phyloP scores from a whole-genome alignment of 2,888 invertebrate genomes.

The Pandemis corylana region DNA sequence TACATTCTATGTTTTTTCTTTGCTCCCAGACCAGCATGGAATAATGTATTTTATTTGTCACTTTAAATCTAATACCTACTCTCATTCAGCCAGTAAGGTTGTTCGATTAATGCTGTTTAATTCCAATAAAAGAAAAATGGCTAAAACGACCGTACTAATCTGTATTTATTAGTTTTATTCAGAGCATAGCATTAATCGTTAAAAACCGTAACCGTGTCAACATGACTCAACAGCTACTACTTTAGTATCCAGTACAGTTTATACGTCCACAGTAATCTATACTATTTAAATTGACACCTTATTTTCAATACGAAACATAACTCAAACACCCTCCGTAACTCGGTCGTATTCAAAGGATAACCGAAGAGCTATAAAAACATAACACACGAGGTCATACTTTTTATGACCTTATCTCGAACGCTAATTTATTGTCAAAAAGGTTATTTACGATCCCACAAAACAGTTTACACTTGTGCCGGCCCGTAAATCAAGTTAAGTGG shows the following conservation, averaged over 20 bases:
- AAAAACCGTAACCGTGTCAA: conserved; percentile 23
- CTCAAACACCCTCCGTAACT: conserved; percentile 45
- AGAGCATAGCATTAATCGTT: conserved; percentile 27
- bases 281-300: conserved; percentile 26
- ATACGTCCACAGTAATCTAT: conserved; percentile 13
- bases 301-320: conserved; percentile 24
- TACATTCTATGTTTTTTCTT: no score
- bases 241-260: conserved; percentile 14
- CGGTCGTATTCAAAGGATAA: conserved; percentile 44
- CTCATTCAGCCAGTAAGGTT: no score
- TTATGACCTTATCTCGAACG: conserved; percentile 59
- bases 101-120: not conserved
- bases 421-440: conserved; percentile 60
- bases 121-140: conserved; percentile 27
- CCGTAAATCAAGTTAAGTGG: conserved; percentile 60
- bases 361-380: conserved; percentile 17
- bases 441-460: conserved; percentile 61
- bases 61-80: no score
- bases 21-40: no score
- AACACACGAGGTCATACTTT: conserved; percentile 54
- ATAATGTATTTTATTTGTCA: no score
- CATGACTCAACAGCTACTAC: conserved; percentile 30
- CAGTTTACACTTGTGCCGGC: conserved; percentile 51
- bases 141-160: conserved; percentile 29
- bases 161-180: conserved; percentile 34